phyloP scores from a whole-genome alignment of 2,888 invertebrate species.

The Automeris io region DNA sequence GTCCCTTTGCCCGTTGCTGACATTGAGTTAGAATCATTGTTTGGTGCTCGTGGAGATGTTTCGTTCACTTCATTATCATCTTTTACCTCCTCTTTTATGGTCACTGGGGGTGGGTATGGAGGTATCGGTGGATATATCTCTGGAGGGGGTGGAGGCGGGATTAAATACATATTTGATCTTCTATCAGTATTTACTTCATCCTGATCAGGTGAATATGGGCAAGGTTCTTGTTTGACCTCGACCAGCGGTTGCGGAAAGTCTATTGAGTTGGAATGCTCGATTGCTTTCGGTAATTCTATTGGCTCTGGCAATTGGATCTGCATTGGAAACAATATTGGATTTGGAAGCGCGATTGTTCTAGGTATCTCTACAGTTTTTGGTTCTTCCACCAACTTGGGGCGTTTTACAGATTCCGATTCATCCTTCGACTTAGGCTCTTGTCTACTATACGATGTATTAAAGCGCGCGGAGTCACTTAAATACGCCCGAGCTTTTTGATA shows the following conservation, averaged over 20 bases:
- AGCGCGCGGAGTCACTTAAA: too few species aligned
- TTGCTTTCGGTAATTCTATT: too few species aligned
- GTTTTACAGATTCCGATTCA: neutral
- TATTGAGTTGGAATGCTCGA: too few species aligned
- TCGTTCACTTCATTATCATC: conserved; percentile 26
- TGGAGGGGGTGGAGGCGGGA: conserved; percentile 5
- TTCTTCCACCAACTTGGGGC: neutral
- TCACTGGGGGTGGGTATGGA: conserved; percentile 38
- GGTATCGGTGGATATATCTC: conserved; percentile 31
- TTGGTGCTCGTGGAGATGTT: conserved; percentile 1
- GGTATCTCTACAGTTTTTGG: conserved; percentile 10
- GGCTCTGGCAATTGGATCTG: too few species aligned
- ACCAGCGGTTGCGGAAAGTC: too few species aligned
- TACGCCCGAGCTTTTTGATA: conserved; percentile 34
- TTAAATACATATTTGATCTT: too few species aligned
- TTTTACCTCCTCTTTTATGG: conserved; percentile 34
- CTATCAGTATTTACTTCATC: too few species aligned
- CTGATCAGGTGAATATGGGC: too few species aligned
- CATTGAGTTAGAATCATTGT: conserved; percentile 8
- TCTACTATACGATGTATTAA: neutral
- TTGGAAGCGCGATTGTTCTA: too few species aligned
- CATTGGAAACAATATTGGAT: too few species aligned
- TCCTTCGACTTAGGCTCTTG: neutral
- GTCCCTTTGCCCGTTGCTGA: conserved; percentile 8
- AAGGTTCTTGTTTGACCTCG: too few species aligned